Conservation (phyloP, 2,113 vertebrate genomes). For the Pipa parva region DNA sequence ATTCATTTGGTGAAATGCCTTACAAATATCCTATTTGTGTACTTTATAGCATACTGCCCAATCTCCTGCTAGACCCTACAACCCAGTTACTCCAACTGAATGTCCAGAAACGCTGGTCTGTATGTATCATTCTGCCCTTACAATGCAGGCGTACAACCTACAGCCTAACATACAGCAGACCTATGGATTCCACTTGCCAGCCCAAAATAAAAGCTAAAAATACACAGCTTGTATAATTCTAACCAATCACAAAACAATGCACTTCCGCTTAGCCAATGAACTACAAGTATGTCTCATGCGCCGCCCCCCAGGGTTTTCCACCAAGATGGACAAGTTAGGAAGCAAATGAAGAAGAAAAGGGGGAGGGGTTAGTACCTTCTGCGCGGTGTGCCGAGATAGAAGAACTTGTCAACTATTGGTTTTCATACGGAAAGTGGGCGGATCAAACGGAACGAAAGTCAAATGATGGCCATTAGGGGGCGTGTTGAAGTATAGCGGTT, state of each 20-base stretch:
- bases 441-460: background rate
- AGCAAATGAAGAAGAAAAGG: background rate
- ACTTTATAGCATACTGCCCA: too few species aligned
- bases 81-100: too few species aligned
- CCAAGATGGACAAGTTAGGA: background rate
- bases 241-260: background rate
- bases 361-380: background rate
- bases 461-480: background rate
- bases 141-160: too few species aligned
- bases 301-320: background rate
- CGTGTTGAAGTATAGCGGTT: slow-evolving; percentile 10
- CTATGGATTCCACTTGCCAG: too few species aligned
- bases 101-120: too few species aligned
- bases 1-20: too few species aligned
- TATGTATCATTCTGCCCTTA: too few species aligned
- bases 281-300: background rate
- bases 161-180: too few species aligned
- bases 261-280: background rate
- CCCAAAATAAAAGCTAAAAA: too few species aligned
- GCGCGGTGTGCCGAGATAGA: background rate
- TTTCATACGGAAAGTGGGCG: background rate
- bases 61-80: too few species aligned
- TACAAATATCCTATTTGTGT: too few species aligned
- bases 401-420: background rate
- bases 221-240: background rate